These are phyloP conservation scores for Drosophila subsilvestris DNA, from an alignment of 2,888 invertebrate species.

Conservation along the genomic window DNA sequence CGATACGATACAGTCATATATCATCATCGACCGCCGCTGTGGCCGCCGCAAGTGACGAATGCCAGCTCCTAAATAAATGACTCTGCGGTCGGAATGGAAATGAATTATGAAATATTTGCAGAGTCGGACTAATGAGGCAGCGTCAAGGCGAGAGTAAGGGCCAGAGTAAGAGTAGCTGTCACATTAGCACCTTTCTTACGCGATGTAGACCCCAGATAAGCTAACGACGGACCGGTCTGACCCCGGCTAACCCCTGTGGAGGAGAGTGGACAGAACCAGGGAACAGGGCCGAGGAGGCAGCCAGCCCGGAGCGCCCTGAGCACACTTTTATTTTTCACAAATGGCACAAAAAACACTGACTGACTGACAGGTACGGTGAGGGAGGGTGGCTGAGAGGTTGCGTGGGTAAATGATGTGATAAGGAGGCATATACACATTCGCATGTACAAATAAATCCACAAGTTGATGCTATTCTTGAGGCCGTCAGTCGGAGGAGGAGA, in stretches of 20 bases:
- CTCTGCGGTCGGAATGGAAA: constrained; percentile 46
- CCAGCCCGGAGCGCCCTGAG: constrained; percentile 60
- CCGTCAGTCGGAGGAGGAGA: too few species aligned
- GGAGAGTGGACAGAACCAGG: background rate
- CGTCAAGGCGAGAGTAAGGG: constrained; percentile 20
- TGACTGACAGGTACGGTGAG: constrained; percentile 70
- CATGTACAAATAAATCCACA: constrained; percentile 18
- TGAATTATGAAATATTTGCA: constrained; percentile 76
- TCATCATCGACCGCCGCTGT: constrained; percentile 25
- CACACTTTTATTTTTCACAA: constrained; percentile 78
- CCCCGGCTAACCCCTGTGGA: constrained; percentile 42
- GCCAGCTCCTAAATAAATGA: constrained; percentile 63
- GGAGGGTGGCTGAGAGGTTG: background rate
- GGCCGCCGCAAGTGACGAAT: constrained; percentile 46
- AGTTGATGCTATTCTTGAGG: constrained; percentile 54
- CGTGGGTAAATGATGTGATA: constrained; percentile 73
- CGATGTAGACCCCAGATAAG: constrained; percentile 75
- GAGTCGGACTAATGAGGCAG: constrained; percentile 62
- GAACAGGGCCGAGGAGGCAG: constrained; percentile 34
- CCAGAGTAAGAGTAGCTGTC: constrained; percentile 71
- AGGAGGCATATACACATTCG: constrained; percentile 42
- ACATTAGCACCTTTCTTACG: constrained; percentile 78
- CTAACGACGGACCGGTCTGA: constrained; percentile 61
- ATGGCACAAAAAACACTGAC: constrained; percentile 43
- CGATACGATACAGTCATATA: constrained; percentile 27